A percentile compares a stretch with the other conserved stretches of the same genome.
phyloP scores from a whole-genome alignment of 1,140 invertebrate genomes.

The Zaprionus vittiger region DNA sequence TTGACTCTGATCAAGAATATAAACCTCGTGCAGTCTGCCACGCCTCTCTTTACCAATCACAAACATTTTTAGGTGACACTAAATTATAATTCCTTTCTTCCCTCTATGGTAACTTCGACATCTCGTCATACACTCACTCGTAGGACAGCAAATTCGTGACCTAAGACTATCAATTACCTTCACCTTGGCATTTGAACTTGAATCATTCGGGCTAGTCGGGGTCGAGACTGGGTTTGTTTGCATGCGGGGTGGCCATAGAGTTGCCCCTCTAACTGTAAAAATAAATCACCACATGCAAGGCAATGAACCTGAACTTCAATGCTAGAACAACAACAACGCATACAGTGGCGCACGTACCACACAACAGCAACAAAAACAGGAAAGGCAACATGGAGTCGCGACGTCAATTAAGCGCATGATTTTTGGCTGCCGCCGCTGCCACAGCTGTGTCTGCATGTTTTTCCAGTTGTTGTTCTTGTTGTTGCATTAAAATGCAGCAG shows the following conservation, averaged over 20 bases:
- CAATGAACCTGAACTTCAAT: slow-evolving; percentile 78
- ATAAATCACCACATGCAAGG: slow-evolving; percentile 72
- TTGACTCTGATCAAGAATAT: too few species aligned
- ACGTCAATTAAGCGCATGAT: slow-evolving; percentile 67
- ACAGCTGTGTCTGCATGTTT: slow-evolving; percentile 36
- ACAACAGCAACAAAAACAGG: slow-evolving; percentile 25
- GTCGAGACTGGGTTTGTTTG: slow-evolving; percentile 32
- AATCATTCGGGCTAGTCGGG: slow-evolving; percentile 35
- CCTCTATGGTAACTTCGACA: background rate
- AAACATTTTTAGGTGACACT: too few species aligned
- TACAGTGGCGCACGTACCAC: slow-evolving; percentile 21
- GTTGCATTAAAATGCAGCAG: slow-evolving; percentile 53
- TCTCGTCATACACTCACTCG: slow-evolving; percentile 3
- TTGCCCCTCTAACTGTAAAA: slow-evolving; percentile 51
- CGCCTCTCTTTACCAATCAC: too few species aligned
- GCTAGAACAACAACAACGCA: slow-evolving; percentile 9
- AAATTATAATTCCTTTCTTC: too few species aligned
- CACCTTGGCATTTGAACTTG: slow-evolving; percentile 64
- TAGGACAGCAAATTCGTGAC: slow-evolving; percentile 57
- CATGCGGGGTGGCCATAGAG: slow-evolving; percentile 13
- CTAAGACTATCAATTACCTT: slow-evolving; percentile 38
- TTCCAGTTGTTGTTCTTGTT: slow-evolving; percentile 43
- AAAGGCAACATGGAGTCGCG: slow-evolving; percentile 25
- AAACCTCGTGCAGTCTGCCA: too few species aligned
- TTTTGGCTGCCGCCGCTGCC: slow-evolving; percentile 46